Conservation (phyloP, 2,113 vertebrate species). For the Accipiter cooperii region DNA sequence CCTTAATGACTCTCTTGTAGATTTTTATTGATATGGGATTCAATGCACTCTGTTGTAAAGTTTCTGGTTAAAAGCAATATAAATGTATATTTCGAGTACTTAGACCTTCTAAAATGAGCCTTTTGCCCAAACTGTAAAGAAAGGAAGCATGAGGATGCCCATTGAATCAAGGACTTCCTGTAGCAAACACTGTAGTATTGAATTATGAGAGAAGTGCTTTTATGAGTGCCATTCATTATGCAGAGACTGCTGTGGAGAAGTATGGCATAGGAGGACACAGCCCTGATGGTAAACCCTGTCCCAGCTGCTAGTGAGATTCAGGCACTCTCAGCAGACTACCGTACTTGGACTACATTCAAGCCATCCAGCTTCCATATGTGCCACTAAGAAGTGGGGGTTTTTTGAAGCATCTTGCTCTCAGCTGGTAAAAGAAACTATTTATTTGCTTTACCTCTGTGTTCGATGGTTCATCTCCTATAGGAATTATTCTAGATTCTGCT, state of each 20-base stretch:
- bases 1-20: not conserved
- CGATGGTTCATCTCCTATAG: not conserved
- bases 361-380: not conserved
- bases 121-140: not conserved
- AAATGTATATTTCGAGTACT: not conserved
- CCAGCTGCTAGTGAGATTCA: not conserved
- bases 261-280: not conserved
- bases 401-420: not conserved
- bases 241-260: not conserved
- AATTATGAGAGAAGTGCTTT: not conserved
- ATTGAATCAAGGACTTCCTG: not conserved
- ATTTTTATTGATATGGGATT: not conserved
- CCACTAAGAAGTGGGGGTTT: not conserved
- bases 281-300: not conserved
- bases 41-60: not conserved
- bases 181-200: not conserved
- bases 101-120: not conserved
- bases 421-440: not conserved
- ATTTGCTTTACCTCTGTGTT: not conserved
- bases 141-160: not conserved
- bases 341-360: not conserved
- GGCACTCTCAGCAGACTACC: not conserved
- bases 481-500: not conserved
- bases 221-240: not conserved
- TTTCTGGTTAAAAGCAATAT: not conserved